A percentile compares a stretch with the other conserved stretches of the same genome.
phyloP scores from a whole-genome alignment of 2,888 invertebrate species.

The Epirrita christyi region DNA sequence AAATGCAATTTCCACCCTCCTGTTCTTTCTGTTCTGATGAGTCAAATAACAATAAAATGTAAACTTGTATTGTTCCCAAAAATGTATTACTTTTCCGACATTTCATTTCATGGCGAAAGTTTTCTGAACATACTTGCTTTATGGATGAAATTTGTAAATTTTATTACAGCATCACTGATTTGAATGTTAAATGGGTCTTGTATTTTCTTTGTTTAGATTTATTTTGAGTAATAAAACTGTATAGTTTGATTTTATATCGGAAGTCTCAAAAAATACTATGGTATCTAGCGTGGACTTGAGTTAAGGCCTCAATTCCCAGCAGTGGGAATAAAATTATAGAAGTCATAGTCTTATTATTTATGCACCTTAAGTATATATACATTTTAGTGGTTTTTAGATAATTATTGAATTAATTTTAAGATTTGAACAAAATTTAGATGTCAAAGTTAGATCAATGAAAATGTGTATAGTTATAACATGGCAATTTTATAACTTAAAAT shows the following conservation, averaged over 20 bases:
- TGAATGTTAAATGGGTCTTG: conserved; percentile 36
- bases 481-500: too few species aligned
- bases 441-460: too few species aligned
- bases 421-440: too few species aligned
- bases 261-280: too few species aligned
- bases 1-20: conserved; percentile 57
- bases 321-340: too few species aligned
- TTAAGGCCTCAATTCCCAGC: too few species aligned
- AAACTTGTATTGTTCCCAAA: conserved; percentile 55
- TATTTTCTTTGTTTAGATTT: conserved; percentile 33
- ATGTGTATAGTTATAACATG: too few species aligned
- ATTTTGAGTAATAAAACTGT: conserved; percentile 10
- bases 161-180: conserved; percentile 49
- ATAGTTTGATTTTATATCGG: conserved; percentile 10
- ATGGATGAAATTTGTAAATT: conserved; percentile 67
- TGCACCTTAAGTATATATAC: too few species aligned
- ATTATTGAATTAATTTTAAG: too few species aligned
- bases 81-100: conserved; percentile 49
- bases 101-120: conserved; percentile 52
- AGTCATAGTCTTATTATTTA: too few species aligned
- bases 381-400: too few species aligned
- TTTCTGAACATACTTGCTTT: conserved; percentile 48
- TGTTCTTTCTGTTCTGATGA: conserved; percentile 23
- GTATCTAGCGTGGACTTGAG: too few species aligned
- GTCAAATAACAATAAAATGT: conserved; percentile 53